A percentile compares a stretch with the other conserved stretches of the same genome.
These are phyloP conservation scores for Phylloscopus whistleri DNA, from an alignment of 2,113 vertebrate species.

Conservation along the genomic window DNA sequence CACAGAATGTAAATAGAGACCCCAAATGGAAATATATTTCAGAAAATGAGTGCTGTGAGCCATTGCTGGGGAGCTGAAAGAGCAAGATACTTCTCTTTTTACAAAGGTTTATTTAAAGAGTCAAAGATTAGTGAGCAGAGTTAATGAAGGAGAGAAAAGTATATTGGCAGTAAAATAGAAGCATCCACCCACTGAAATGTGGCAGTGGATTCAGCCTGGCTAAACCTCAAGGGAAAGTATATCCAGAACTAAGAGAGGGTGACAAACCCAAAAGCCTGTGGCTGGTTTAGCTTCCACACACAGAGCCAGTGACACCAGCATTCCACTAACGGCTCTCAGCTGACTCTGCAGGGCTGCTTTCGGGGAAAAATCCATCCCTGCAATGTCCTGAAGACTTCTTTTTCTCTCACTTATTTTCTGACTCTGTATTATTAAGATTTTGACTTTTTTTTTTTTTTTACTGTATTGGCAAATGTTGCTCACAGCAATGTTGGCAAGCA, in stretches of 20 bases:
- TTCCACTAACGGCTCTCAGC: not conserved
- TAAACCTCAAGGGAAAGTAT: not conserved
- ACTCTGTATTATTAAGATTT: not conserved
- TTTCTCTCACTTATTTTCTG: not conserved
- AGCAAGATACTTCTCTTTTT: not conserved
- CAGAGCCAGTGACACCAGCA: not conserved
- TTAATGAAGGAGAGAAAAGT: not conserved
- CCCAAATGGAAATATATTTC: not conserved
- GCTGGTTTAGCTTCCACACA: not conserved
- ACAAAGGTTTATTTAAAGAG: not conserved
- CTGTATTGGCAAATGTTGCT: not conserved
- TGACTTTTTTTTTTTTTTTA: not conserved
- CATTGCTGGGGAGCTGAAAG: not conserved
- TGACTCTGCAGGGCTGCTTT: not conserved
- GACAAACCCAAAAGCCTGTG: not conserved
- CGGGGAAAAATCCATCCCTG: not conserved
- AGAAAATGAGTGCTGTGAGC: not conserved
- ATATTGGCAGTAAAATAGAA: not conserved
- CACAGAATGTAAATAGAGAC: not conserved
- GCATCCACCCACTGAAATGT: not conserved
- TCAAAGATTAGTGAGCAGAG: not conserved
- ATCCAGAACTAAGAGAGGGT: not conserved
- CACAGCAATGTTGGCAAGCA: not conserved
- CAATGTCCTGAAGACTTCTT: not conserved
- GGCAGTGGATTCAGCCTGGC: not conserved